Conservation (phyloP, 1,140 invertebrate genomes). For the Theocolax elegans region DNA sequence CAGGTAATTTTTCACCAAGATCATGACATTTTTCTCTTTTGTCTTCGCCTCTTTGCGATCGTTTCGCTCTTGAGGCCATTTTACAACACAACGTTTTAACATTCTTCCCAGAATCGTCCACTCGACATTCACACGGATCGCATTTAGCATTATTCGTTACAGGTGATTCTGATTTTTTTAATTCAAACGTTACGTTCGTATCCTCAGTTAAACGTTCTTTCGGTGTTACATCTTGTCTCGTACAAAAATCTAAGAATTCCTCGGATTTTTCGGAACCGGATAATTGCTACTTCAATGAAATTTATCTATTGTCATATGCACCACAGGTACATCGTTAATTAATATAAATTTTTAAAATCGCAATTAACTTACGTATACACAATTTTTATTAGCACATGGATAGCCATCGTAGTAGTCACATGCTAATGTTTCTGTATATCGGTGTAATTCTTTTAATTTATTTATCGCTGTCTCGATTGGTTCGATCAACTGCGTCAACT, state of each 20-base stretch:
- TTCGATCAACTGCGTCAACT: constrained; percentile 28
- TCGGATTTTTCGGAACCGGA: not conserved
- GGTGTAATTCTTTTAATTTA: constrained; percentile 33
- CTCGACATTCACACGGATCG: not conserved
- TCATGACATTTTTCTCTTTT: too few species aligned
- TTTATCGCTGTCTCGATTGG: constrained; percentile 18
- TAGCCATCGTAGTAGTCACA: constrained; percentile 25
- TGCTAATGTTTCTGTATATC: not conserved
- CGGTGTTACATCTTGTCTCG: not conserved
- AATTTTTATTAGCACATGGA: constrained; percentile 16
- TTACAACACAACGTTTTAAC: not conserved
- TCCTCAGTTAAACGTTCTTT: too few species aligned
- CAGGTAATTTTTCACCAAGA: not conserved
- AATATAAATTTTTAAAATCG: too few species aligned
- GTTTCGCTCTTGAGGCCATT: not conserved
- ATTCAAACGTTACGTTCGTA: too few species aligned
- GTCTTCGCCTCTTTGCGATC: not conserved
- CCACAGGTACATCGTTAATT: not conserved
- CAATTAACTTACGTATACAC: constrained; percentile 10
- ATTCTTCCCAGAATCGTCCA: not conserved
- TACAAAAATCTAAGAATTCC: not conserved
- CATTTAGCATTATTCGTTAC: not conserved
- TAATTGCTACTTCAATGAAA: not conserved
- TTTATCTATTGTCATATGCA: not conserved
- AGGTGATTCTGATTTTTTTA: too few species aligned